These are phyloP conservation scores for Lacerta agilis DNA, from an alignment of 2,797 vertebrate genomes.

Conservation along the genomic window DNA sequence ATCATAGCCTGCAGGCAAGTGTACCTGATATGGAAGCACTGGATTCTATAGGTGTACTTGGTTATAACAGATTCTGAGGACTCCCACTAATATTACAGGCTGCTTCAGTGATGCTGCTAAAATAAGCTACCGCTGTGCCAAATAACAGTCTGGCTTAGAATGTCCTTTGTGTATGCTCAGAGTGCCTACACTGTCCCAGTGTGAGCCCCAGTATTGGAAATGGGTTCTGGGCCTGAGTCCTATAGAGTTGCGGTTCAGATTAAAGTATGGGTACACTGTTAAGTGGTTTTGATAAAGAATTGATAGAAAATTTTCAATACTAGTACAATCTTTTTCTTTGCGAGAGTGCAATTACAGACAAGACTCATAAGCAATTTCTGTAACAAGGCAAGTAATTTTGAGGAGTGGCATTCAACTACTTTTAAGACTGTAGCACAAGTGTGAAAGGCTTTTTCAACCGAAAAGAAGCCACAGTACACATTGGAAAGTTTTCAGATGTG, in stretches of 20 bases:
- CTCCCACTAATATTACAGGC: neutral
- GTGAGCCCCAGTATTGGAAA: too few relatives aligned
- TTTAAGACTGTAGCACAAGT: neutral
- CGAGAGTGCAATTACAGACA: neutral
- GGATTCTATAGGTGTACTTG: neutral
- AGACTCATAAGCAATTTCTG: neutral
- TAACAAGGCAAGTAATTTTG: neutral
- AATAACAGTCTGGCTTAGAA: neutral
- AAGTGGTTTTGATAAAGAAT: neutral
- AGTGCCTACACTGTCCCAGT: neutral
- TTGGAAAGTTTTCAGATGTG: neutral
- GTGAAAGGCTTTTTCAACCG: neutral
- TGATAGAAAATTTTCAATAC: neutral
- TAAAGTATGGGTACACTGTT: neutral
- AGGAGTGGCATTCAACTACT: neutral
- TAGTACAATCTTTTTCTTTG: neutral
- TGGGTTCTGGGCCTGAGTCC: neutral
- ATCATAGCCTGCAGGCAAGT: neutral
- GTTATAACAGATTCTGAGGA: neutral
- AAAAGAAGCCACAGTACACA: neutral
- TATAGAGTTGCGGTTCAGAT: neutral
- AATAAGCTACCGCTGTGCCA: neutral
- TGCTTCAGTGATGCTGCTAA: neutral
- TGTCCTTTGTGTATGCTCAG: neutral
- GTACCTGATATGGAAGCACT: neutral